phyloP scores from a whole-genome alignment of 2,113 vertebrate genomes.

The Istiophorus platypterus region DNA sequence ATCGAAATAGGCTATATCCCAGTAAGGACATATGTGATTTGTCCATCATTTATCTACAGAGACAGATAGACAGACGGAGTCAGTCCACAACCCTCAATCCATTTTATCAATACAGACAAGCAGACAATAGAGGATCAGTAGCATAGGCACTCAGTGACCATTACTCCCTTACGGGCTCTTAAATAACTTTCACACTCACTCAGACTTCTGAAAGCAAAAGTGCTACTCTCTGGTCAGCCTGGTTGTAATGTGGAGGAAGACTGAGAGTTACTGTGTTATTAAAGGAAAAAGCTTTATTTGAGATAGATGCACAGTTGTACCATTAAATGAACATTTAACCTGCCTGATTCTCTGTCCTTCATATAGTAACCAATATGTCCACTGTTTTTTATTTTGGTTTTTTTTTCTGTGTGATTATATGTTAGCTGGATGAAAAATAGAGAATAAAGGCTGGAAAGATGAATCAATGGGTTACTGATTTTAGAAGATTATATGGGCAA shows the following conservation, averaged over 20 bases:
- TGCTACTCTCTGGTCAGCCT: constrained; percentile 28
- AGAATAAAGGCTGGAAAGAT: not conserved
- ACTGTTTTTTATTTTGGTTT: not conserved
- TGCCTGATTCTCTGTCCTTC: not conserved
- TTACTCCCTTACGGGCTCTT: constrained; percentile 31
- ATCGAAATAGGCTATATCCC: no score
- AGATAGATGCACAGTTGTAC: not conserved
- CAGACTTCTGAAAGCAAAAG: constrained; percentile 13
- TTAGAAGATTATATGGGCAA: no score
- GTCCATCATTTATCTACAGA: not conserved
- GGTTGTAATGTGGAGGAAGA: constrained; percentile 9
- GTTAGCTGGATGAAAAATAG: not conserved
- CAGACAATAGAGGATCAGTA: constrained; percentile 39
- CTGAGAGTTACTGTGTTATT: not conserved
- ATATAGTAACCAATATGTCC: not conserved
- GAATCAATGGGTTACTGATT: not conserved
- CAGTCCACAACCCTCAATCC: constrained; percentile 3
- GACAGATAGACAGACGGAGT: constrained; percentile 18
- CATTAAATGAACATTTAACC: not conserved
- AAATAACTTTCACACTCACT: constrained; percentile 43
- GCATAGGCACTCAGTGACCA: constrained; percentile 39
- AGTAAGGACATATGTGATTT: no score
- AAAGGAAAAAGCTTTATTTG: not conserved
- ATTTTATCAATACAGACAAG: constrained; percentile 36
- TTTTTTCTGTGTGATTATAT: not conserved